These are phyloP conservation scores for Diacarnus erythraeanus DNA, from an alignment of 37 sponge, comb jelly and placozoan genomes.

Conservation along the genomic window DNA sequence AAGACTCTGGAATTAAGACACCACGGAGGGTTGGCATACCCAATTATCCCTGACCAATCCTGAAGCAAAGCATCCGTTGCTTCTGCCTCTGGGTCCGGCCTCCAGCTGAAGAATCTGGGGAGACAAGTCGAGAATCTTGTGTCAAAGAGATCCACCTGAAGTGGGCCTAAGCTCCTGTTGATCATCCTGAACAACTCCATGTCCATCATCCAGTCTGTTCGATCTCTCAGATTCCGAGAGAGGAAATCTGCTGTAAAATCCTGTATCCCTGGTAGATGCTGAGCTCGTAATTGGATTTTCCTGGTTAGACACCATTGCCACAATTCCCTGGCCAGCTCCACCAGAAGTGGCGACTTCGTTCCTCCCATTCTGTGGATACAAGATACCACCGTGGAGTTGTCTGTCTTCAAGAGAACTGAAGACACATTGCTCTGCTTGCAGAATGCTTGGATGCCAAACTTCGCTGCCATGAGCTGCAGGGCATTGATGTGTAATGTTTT, in stretches of 20 bases:
- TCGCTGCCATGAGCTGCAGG: slow-evolving; percentile 43
- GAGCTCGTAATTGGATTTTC: not conserved
- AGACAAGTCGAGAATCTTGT: slow-evolving; percentile 39
- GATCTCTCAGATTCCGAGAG: slow-evolving; percentile 23
- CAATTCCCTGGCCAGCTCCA: not conserved
- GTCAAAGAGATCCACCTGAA: slow-evolving; percentile 53
- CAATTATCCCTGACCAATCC: slow-evolving; percentile 21
- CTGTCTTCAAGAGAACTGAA: slow-evolving; percentile 8
- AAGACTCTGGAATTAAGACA: slow-evolving; percentile 31
- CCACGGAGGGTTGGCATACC: slow-evolving; percentile 48
- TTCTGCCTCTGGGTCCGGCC: slow-evolving; percentile 39
- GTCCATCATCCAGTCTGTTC: slow-evolving; percentile 49
- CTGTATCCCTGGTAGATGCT: slow-evolving; percentile 25
- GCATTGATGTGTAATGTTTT: slow-evolving; percentile 39
- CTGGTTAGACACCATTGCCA: slow-evolving; percentile 26
- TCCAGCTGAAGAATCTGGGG: slow-evolving; percentile 33
- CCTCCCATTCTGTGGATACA: slow-evolving; percentile 39
- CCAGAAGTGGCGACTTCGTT: slow-evolving; percentile 6
- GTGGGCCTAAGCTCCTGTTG: slow-evolving; percentile 12
- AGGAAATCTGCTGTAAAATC: slow-evolving; percentile 32
- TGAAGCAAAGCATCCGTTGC: slow-evolving; percentile 52
- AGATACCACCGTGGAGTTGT: slow-evolving; percentile 33
- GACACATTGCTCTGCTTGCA: not conserved
- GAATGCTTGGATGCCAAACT: slow-evolving; percentile 29
- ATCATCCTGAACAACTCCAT: slow-evolving; percentile 19